A percentile compares a stretch with the other conserved stretches of the same genome.
Conservation (phyloP, 2,888 invertebrate species). For the Molanna angustata region DNA sequence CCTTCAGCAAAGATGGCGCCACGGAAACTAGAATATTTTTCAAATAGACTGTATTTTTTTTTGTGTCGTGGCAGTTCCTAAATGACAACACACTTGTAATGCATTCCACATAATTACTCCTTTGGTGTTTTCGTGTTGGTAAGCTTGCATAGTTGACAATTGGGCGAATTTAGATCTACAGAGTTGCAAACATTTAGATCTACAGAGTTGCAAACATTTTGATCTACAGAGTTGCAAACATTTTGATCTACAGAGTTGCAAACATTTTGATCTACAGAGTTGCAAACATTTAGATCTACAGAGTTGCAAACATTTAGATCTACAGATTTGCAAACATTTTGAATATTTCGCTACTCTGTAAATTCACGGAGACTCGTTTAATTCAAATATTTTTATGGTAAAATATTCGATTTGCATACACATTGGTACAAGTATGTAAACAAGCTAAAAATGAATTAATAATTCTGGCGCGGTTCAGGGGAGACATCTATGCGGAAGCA, state of each 20-base stretch:
- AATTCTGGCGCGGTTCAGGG: no score
- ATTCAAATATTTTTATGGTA: no score
- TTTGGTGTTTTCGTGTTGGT: not conserved
- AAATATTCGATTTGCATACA: no score
- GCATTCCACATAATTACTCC: not conserved
- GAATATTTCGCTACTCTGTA: no score
- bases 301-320: not conserved
- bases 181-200: not conserved
- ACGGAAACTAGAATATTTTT: constrained; percentile 53
- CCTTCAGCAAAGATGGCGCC: constrained; percentile 48
- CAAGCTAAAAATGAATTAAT: no score
- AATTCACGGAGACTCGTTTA: no score
- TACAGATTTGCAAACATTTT: not conserved
- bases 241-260: not conserved
- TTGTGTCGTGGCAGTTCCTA: no score
- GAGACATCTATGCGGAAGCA: no score
- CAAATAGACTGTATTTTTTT: constrained; percentile 36
- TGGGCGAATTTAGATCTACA: not conserved
- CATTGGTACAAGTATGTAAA: no score
- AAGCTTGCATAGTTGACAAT: not conserved
- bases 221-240: not conserved
- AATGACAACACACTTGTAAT: not conserved
- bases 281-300: not conserved
- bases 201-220: not conserved
- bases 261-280: not conserved